Conservation (phyloP, 2,797 vertebrate genomes). For the Gymnothorax javanicus region DNA sequence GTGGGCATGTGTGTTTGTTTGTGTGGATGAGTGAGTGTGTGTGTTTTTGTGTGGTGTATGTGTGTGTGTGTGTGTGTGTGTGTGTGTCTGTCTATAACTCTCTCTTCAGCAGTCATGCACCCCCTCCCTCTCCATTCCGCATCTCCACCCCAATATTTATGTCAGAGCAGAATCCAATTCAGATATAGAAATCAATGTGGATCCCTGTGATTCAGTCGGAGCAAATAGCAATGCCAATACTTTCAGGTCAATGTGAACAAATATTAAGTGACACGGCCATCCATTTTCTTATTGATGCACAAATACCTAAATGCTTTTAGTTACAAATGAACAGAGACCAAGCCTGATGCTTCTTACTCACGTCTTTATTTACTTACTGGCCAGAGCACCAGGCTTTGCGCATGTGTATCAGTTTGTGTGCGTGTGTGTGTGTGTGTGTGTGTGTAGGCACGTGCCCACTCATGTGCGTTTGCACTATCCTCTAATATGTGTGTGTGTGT, state of each 20-base stretch:
- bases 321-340: background rate
- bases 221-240: constrained; percentile 12
- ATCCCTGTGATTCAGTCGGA: background rate
- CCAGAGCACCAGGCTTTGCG: background rate
- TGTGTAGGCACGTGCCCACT: background rate
- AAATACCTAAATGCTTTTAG: background rate
- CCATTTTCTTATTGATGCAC: background rate
- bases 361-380: background rate
- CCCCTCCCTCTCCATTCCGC: background rate
- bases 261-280: background rate
- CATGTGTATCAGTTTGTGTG: background rate
- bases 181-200: background rate
- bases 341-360: background rate
- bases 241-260: background rate
- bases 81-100: background rate
- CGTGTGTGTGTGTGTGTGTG: background rate
- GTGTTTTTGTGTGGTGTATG: background rate
- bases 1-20: background rate
- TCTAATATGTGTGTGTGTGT: background rate
- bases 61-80: background rate
- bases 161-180: background rate
- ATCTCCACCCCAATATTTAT: background rate
- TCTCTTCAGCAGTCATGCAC: background rate
- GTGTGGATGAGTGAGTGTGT: background rate
- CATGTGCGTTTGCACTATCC: background rate